Base-by-base conservation (phyloP, 2,888 invertebrate species). In the Isotomurus palustris region DNA sequence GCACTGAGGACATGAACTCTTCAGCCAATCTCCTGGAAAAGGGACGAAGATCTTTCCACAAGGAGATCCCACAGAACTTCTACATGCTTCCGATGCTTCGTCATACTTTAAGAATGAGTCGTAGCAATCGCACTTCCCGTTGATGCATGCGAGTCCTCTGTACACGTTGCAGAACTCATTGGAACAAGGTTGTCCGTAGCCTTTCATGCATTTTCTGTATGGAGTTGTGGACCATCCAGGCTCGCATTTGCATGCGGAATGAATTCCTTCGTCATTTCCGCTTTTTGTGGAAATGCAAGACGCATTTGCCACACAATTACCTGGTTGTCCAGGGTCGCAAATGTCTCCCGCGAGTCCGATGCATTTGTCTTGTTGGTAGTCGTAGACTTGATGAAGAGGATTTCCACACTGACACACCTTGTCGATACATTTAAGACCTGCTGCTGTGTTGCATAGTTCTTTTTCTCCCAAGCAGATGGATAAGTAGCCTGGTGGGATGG, bases 101-200 rank as follows among this genome's bases (percentile, higher is more conserved):
- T 60, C 60, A 41, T 57, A 60, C 40, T 53, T 57, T n/a, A 60
- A 28, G 24, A 60, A 60, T 10, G 60, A 60, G 43, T 60, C 60
- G 27, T 57, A 57, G 21, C 60, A 60, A 4, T 41, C 29, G 22
- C 60, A 60, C 22, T 29, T 60, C 19, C 29, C 41, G 21, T 56
- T 57, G 14, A 56, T 44, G 29, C 60, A 60, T 10, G 60, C 56
- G 6, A 60, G 45, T 6, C 56, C 60, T 10, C 56, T 17, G 22
- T 55, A 60, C 14, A 60, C 60, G 28, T 60, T 60, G 40, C 60
- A 60, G 36, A 60, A 57, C 28, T 60, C 60, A 43, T 60, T 60
- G 27, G 38, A n/a, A 45, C 60, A 60, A 14, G 36, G 29, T 38
- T 53, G 50, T 10, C 53, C 50, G 40, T 40, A 53, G 38, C 56